Evolutionary conservation across 1,140 invertebrate species (phyloP).

Genomic region (Drosophila pruinosa): DNA sequence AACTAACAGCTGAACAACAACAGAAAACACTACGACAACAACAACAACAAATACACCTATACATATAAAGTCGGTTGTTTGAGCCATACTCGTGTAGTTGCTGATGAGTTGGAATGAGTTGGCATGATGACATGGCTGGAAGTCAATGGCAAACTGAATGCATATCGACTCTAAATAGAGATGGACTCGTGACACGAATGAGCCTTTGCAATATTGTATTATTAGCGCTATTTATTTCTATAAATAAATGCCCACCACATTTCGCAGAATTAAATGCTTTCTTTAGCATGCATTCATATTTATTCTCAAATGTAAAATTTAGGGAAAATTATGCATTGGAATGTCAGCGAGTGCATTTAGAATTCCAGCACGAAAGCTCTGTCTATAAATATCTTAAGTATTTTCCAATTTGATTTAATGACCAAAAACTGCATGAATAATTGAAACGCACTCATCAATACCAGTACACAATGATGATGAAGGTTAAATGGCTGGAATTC

Average conservation of each 20-base stretch:
- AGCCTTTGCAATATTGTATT: too few species aligned
- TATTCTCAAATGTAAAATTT: background rate
- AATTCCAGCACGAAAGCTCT: background rate
- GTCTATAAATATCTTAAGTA: background rate
- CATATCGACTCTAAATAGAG: slow-evolving; percentile 24
- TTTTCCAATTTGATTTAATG: background rate
- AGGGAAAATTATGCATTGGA: background rate
- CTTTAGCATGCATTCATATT: background rate
- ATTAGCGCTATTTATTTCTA: too few species aligned
- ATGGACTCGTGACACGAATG: slow-evolving; percentile 45
- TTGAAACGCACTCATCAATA: background rate
- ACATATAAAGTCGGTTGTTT: slow-evolving; percentile 25
- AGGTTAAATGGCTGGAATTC: background rate
- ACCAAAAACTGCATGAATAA: background rate
- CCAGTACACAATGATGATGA: background rate
- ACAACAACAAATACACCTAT: slow-evolving; percentile 28
- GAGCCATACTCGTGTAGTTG: slow-evolving; percentile 33
- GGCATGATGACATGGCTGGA: slow-evolving; percentile 45
- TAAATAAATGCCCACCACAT: background rate
- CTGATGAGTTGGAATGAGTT: slow-evolving; percentile 43
- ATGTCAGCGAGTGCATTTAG: background rate
- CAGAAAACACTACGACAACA: slow-evolving; percentile 18
- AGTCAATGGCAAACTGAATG: slow-evolving; percentile 57
- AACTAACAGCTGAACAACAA: slow-evolving; percentile 52
- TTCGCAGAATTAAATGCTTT: background rate